Conservation (phyloP, 2,888 invertebrate species). For the Argyra leucocephala region DNA sequence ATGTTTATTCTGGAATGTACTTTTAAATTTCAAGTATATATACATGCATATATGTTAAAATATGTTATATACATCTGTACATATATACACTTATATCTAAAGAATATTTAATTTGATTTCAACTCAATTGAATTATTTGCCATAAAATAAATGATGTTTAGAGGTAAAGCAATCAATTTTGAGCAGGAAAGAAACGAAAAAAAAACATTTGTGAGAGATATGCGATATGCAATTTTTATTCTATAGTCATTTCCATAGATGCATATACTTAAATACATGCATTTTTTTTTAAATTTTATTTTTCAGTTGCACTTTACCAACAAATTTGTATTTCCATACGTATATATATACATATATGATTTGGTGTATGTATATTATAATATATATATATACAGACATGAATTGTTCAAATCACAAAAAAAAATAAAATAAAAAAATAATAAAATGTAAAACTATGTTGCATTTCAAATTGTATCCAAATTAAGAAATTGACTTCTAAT, state of each 20-base stretch:
- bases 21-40: background rate
- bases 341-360: too few species aligned
- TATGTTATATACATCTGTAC: background rate
- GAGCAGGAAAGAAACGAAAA: background rate
- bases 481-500: too few species aligned
- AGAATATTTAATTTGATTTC: slow-evolving; percentile 4
- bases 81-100: background rate
- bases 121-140: slow-evolving; percentile 6
- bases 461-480: too few species aligned
- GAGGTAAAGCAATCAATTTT: slow-evolving; percentile 3
- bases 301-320: too few species aligned
- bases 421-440: too few species aligned
- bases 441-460: too few species aligned
- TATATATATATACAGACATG: too few species aligned
- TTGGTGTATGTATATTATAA: too few species aligned
- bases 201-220: background rate
- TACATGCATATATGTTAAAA: background rate
- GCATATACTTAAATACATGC: too few species aligned
- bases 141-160: slow-evolving; percentile 1
- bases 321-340: too few species aligned
- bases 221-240: background rate
- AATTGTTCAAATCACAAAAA: too few species aligned
- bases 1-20: background rate
- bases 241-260: background rate
- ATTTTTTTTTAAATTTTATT: too few species aligned